These are phyloP conservation scores for Trypoxylon attenuatum DNA, from an alignment of 2,888 invertebrate genomes.

Conservation along the genomic window DNA sequence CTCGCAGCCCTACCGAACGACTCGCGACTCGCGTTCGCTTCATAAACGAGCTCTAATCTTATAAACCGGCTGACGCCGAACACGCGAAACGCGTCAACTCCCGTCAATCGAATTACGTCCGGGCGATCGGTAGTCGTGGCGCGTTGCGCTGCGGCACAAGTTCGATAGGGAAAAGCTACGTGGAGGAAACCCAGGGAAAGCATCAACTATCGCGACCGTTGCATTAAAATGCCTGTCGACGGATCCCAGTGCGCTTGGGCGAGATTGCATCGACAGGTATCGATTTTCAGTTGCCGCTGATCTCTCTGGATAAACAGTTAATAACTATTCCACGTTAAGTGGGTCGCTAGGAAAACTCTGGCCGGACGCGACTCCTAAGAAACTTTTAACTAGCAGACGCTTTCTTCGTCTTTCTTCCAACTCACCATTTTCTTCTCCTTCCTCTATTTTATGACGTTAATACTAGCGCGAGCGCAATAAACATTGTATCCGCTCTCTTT, in stretches of 20 bases:
- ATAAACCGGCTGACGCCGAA: conserved; percentile 24
- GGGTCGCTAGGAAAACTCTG: conserved; percentile 10
- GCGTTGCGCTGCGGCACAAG: neutral
- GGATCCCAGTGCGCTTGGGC: neutral
- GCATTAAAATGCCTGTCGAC: neutral
- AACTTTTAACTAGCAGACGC: conserved; percentile 34
- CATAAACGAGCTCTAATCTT: conserved; percentile 24
- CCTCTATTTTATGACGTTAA: conserved; percentile 30
- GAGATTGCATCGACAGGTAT: neutral
- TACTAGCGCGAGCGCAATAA: conserved; percentile 41
- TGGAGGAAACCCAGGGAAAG: neutral
- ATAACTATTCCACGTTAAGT: conserved; percentile 15
- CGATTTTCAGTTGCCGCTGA: neutral
- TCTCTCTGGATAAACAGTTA: neutral
- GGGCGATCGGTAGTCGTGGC: neutral
- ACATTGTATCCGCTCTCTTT: conserved; percentile 39
- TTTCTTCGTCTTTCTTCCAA: conserved; percentile 9
- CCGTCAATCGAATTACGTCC: conserved; percentile 31
- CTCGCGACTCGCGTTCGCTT: conserved; percentile 4
- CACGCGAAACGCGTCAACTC: conserved; percentile 19
- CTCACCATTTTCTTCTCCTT: neutral
- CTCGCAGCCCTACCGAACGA: neutral
- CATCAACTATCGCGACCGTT: neutral
- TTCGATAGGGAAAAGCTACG: neutral
- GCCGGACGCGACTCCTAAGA: conserved; percentile 15